These are phyloP conservation scores for Teleiodes luculella DNA, from an alignment of 2,888 invertebrate species.

Conservation along the genomic window DNA sequence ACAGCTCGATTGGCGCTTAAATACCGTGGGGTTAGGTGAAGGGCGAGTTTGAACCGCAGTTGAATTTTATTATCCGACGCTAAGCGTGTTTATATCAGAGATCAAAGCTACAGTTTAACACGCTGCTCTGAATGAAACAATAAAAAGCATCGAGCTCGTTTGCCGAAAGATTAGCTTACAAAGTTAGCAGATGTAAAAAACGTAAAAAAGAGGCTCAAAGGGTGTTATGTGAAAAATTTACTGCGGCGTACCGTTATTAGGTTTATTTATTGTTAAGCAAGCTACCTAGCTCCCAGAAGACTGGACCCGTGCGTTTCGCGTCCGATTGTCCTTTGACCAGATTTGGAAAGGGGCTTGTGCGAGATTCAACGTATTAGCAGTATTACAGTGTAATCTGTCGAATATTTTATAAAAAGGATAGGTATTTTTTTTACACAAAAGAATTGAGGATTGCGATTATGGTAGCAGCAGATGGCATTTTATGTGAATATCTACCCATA, in stretches of 20 bases:
- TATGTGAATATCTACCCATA: not conserved
- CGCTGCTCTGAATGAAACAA: slow-evolving; percentile 12
- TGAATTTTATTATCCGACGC: slow-evolving; percentile 8
- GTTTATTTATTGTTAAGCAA: slow-evolving; percentile 33
- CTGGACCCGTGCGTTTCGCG: slow-evolving; percentile 19
- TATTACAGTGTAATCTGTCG: not conserved
- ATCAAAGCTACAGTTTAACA: slow-evolving; percentile 11
- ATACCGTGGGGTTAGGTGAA: slow-evolving; percentile 27
- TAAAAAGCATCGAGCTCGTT: slow-evolving; percentile 16
- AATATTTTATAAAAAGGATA: not conserved
- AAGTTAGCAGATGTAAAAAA: slow-evolving; percentile 23
- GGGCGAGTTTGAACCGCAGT: slow-evolving; percentile 4
- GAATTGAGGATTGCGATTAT: no score
- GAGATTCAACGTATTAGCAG: not conserved
- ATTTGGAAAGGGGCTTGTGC: slow-evolving; percentile 6
- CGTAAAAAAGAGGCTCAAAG: slow-evolving; percentile 26
- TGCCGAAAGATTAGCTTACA: slow-evolving; percentile 10
- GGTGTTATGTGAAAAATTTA: slow-evolving; percentile 34
- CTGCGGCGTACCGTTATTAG: slow-evolving; percentile 33
- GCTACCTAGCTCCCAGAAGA: slow-evolving; percentile 25
- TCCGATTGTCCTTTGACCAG: slow-evolving; percentile 22
- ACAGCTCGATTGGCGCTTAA: slow-evolving; percentile 34
- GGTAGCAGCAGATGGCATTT: not conserved
- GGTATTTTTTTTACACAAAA: no score
- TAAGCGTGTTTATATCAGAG: slow-evolving; percentile 11